phyloP scores from a whole-genome alignment of 2,797 vertebrate genomes.

The Pelobates cultripes region DNA sequence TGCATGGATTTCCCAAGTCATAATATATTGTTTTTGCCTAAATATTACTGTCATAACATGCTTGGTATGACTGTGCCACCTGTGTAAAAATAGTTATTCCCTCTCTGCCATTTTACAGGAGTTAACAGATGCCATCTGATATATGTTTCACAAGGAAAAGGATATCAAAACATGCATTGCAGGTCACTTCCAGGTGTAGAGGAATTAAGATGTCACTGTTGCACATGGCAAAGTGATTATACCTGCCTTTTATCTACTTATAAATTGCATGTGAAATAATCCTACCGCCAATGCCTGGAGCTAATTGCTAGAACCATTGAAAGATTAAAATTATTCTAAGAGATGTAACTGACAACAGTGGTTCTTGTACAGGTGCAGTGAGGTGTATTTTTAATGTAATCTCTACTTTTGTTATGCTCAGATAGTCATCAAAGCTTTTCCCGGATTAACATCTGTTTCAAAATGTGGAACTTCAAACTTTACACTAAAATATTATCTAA shows the following conservation, averaged over 20 bases:
- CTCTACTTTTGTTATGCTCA: not conserved
- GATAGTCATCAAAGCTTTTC: not conserved
- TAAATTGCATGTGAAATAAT: not conserved
- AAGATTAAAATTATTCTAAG: not conserved
- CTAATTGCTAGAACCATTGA: slow-evolving; percentile 1
- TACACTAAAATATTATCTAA: no score
- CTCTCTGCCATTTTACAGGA: no score
- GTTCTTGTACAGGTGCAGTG: not conserved
- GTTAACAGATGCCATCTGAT: no score
- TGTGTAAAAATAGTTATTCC: no score
- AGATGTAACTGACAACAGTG: not conserved
- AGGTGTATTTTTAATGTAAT: not conserved
- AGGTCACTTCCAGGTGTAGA: not conserved
- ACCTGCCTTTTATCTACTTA: not conserved
- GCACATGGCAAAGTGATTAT: not conserved
- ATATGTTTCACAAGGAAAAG: not conserved
- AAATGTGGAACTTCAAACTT: not conserved
- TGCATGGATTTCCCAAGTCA: no score
- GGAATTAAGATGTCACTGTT: not conserved
- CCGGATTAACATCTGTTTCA: not conserved
- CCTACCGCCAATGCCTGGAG: not conserved
- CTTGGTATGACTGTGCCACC: no score
- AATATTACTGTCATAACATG: no score
- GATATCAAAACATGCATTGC: not conserved
- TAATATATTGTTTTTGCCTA: no score